Evolutionary conservation across 2,888 invertebrate genomes (phyloP), one percentile per base, ranked within the genome.

Genomic region (Eurytoma californica): DNA sequence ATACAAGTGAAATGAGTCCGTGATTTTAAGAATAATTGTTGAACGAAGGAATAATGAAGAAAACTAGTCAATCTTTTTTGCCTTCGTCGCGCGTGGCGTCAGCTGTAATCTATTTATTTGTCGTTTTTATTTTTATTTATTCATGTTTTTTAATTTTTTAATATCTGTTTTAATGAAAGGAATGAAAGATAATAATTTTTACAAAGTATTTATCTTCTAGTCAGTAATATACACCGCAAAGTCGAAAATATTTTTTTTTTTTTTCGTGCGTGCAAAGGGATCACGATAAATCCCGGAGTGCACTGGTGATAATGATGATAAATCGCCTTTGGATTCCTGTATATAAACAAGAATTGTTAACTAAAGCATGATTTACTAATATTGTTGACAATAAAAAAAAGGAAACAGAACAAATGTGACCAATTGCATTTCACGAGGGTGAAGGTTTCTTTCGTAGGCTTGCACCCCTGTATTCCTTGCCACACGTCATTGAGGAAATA

Each of bases 401-500:
- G 24, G 55, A 51, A 76, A 65, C 7, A 63, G 20, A 67, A 72
- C 28, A 63, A 39, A 84, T 84, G 80, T 86, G 82, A 86, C 84
- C 84, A 84, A 85, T 83, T 83, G 85, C 85, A 87, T 85, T 85
- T 84, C 49, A 84, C 86, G 83, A 83, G 85, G 88, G 89, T 88
- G 87, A 88, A 86, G 86, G 87, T 88, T 88, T 88, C 81, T 88
- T 89, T 87, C 85, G 87, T 87, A 86, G 86, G 82, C 82, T 88
- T 86, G 87, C 87, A 88, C 87, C 88, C 87, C 70, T 85, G 39
- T 81, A 18, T 74, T 75, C 80, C 67, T 39, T 72, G 28, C 12
- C 39, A 63, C 51, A 72, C 24, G 14, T 51, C 5, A 51, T 58
- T 57, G 12, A 20, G 60, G 55, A 68, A 20, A 60, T 53, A 78